phyloP scores from a whole-genome alignment of 2,797 vertebrate genomes.

The Chloroceryle amazona region DNA sequence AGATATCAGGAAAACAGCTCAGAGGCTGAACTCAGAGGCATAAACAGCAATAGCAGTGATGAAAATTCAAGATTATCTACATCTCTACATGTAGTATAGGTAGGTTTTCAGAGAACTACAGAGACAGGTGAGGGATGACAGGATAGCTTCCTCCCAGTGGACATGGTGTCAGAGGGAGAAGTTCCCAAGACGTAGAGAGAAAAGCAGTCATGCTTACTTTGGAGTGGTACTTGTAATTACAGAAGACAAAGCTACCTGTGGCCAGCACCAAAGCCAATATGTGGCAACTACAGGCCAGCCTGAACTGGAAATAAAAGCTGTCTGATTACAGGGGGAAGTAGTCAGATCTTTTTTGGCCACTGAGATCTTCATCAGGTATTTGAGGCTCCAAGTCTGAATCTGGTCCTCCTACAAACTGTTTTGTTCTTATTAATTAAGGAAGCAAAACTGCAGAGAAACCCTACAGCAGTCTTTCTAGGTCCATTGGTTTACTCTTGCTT shows the following conservation, averaged over 20 bases:
- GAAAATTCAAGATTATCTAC: not conserved
- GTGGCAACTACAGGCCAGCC: not conserved
- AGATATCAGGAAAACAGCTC: not conserved
- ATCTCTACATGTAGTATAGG: not conserved
- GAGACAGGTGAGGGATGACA: not conserved
- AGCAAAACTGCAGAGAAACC: not conserved
- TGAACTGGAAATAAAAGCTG: not conserved
- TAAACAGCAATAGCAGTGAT: not conserved
- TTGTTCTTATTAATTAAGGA: not conserved
- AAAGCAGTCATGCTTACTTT: not conserved
- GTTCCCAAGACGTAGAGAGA: not conserved
- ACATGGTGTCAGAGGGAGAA: not conserved
- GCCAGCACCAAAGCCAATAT: not conserved
- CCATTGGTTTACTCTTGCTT: not conserved
- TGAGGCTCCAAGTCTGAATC: not conserved
- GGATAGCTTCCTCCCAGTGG: not conserved
- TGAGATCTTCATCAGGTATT: not conserved
- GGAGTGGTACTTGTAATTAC: not conserved
- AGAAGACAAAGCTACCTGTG: not conserved
- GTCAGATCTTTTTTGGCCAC: not conserved
- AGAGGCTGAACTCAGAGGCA: not conserved
- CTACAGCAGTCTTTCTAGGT: not conserved
- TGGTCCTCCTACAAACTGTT: not conserved
- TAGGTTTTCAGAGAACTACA: not conserved
- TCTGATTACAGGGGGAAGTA: not conserved